Percentiles rank a stretch among this genome's conserved stretches.
Conservation (phyloP, 2,888 invertebrate genomes). For the Boloria selene region DNA sequence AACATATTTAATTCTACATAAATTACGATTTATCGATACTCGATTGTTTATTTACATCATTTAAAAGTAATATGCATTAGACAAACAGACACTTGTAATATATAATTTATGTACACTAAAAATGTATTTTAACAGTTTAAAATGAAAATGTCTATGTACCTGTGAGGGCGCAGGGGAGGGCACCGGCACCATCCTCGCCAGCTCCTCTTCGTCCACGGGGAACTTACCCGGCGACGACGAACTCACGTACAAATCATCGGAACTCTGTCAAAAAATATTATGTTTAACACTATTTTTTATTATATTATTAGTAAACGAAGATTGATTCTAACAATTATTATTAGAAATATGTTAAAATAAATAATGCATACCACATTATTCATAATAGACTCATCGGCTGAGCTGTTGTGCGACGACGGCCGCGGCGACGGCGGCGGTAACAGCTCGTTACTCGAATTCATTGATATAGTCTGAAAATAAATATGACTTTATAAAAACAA, state of each 20-base stretch:
- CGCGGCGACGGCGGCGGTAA: slow-evolving; percentile 74
- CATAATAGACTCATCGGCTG: slow-evolving; percentile 63
- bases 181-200: slow-evolving; percentile 61
- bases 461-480: slow-evolving; percentile 55
- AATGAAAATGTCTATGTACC: slow-evolving; percentile 45
- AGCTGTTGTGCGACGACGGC: slow-evolving; percentile 72
- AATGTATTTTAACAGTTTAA: too few species aligned
- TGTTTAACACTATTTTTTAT: too few species aligned
- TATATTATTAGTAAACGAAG: too few species aligned
- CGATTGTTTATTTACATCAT: too few species aligned
- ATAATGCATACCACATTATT: slow-evolving; percentile 62
- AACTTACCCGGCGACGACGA: slow-evolving; percentile 76
- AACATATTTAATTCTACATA: too few species aligned
- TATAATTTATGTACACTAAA: too few species aligned
- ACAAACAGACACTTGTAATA: too few species aligned
- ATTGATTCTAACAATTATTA: too few species aligned
- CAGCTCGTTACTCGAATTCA: slow-evolving; percentile 71
- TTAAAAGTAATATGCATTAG: too few species aligned
- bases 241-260: slow-evolving; percentile 76
- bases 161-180: slow-evolving; percentile 76
- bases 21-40: too few species aligned
- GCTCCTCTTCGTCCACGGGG: slow-evolving; percentile 71
- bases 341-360: background rate
- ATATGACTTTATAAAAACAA: slow-evolving; percentile 14
- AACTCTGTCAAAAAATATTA: slow-evolving; percentile 57